Evolutionary conservation across 2,888 invertebrate genomes (phyloP).

Genomic region (Strigamia transsilvanica): DNA sequence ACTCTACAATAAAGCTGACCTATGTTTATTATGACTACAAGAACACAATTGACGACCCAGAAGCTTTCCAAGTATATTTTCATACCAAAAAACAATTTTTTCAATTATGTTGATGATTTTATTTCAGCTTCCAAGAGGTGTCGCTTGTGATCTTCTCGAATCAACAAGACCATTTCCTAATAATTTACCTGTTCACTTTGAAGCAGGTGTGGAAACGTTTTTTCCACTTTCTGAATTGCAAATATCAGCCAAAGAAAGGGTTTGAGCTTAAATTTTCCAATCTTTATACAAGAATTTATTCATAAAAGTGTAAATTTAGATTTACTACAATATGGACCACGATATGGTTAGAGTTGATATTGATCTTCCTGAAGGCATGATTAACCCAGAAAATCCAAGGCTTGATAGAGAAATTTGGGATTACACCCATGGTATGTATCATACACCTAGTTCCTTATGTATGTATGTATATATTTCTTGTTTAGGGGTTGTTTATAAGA

Average conservation of each 20-base stretch:
- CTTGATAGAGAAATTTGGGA: background rate
- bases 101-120: background rate
- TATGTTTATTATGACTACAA: slow-evolving; percentile 13
- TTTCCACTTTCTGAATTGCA: background rate
- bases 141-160: background rate
- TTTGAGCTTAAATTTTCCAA: background rate
- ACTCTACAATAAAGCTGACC: background rate
- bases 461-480: background rate
- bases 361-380: background rate
- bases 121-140: slow-evolving; percentile 5
- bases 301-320: background rate
- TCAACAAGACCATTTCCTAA: background rate
- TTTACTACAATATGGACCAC: background rate
- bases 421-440: background rate
- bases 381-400: background rate
- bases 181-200: background rate
- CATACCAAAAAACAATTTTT: background rate
- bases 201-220: background rate
- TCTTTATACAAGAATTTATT: background rate
- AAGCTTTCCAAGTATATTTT: background rate
- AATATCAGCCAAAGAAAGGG: background rate
- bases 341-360: background rate
- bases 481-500: background rate
- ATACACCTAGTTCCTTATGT: no score
- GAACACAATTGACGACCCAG: background rate